Base-by-base conservation (phyloP, 2,888 invertebrate genomes). In the Ashinkailepas kermadecensis region DNA sequence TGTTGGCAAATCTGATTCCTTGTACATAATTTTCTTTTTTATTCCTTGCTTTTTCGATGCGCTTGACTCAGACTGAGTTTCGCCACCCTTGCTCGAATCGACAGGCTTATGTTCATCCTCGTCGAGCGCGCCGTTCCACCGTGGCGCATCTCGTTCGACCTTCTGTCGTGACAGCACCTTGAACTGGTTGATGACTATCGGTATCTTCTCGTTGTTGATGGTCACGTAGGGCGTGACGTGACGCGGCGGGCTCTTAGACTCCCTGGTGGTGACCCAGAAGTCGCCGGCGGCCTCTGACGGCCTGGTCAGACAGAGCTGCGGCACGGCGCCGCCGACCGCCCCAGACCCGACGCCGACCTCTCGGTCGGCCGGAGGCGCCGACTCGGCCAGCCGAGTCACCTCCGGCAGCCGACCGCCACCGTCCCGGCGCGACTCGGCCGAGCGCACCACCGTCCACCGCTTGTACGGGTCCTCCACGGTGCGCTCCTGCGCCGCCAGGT, bases 191-290 rank as follows among this genome's bases (percentile, higher is more conserved):
- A 74, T 54, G 39, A 56, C 56, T 6, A 74, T 56, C 39, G 74
- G 74, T 54, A 74, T 56, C 21, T 74, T 74, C 74, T 74, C 54
- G 39, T 74, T 74, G 56, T 74, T 74, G 74, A 74, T 74, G 21
- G 74, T 74, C 7, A 74, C 21, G 21, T 74, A 74, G 10, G 74
- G 74, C 56, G 56, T 18, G 18, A 21, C 10, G 3, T 56, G 74
- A 21, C 74, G 15, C 21, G 54, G 21, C 54, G 74, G 4, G 18
- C 21, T 12, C 15, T 11, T 18, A 7, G 74, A 10, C 56, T 74
- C 54, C 10, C 21, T 74, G 54, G 54, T 13, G 54, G 54, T 74
- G 56, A 74, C 21, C 74, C 74, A 74, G 56, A 74, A 74, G 56
- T 74, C 74, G 54, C 74, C 74, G 21, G 74, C 74, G 8, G 74